Base-by-base conservation (phyloP, 37 sponge, comb jelly and placozoan species). In the Halichondria panicea region DNA sequence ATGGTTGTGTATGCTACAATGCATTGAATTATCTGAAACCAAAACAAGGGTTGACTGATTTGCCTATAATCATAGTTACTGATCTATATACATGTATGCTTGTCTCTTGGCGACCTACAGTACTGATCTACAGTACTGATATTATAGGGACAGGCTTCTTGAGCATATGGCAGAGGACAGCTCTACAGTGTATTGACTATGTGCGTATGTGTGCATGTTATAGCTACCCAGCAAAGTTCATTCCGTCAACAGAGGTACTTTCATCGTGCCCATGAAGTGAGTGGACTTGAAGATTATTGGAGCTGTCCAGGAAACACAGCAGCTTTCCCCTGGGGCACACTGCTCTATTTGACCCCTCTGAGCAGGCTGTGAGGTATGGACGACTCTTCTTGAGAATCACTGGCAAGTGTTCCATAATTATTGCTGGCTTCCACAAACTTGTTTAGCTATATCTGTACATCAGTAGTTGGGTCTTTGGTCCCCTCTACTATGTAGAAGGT, bases 311-410 rank as follows among this genome's bases (percentile, higher is more conserved):
- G 25, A 65, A 55, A 18, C 45, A 54, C 3, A 82, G 32, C 21
- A 82, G 36, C 46, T 64, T 74, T 35, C 75, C 75, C 11, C 68
- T 55, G 3, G 83, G 75, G 30, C 83, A 82, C 2, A 82, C 55
- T 13, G 66, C 33, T 35, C 83, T 53, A 34, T 71, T 43, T 55
- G 27, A 25, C 19, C 55, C 18, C n/a, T 11, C 43, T 46, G 57
- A 55, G 1, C 56, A 22, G 7, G 67, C 31, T 12, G 66, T 58
- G 2, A 82, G 55, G 58, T 67, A 74, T 28, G 75, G 68, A 33
- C 35, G 35, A 9, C 67, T 45, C 36, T 64, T 74, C 68, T 73
- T 73, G 59, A 82, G 31, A 7, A 66, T 13, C 18, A 82, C 61
- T 11, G 83, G 83, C 28, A 82, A 50, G 68, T 57, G 74, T 25